Base-by-base conservation (phyloP, 2,888 invertebrate species). In the Morpho achilles region DNA sequence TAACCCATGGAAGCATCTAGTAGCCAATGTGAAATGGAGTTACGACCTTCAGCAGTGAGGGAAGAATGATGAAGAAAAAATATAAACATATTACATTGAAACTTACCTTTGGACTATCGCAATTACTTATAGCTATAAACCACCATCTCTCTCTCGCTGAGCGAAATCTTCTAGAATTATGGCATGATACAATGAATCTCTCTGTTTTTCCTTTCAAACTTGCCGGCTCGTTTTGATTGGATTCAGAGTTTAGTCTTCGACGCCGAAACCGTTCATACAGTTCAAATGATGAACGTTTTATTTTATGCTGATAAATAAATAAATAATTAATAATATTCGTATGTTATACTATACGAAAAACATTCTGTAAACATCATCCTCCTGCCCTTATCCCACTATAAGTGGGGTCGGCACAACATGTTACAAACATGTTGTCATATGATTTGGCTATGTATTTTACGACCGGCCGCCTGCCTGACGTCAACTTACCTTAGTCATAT, bases 101-200 rank as follows among this genome's bases (percentile, higher is more conserved):
- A 45, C 39, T 41, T 73, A 94, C 94, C 89, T 93, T 93, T 39
- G 87, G 87, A 47, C 92, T 92, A 51, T 94, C 93, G 75, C 97
- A 97, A 73, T 96, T 96, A 64, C 96, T 95, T 43, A 97, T 86
- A 1, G 96, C 97, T 42, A 98, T 93, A 73, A 96, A 98, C 98
- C 98, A 98, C 98, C 98, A 98, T 40, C 98, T 85, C 73, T 97
- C 97, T 53, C 98, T 91, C 0, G 95, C 93, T 0, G 97, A 96
- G 4, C 94, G 86, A 78, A 97, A 98, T 56, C 93, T 90, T 55
- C 96, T 87, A 0, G 93, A 91, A 71, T 94, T 94, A 67, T 92
- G 93, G 68, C 95, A 95, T 5, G 91, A 85, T 0, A 94, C 91
- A 3, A 91, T 64, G 6, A 91, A 75, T 5, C 73, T 76, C 59